Conservation (phyloP, 2,888 invertebrate species). For the Blera fallax region DNA sequence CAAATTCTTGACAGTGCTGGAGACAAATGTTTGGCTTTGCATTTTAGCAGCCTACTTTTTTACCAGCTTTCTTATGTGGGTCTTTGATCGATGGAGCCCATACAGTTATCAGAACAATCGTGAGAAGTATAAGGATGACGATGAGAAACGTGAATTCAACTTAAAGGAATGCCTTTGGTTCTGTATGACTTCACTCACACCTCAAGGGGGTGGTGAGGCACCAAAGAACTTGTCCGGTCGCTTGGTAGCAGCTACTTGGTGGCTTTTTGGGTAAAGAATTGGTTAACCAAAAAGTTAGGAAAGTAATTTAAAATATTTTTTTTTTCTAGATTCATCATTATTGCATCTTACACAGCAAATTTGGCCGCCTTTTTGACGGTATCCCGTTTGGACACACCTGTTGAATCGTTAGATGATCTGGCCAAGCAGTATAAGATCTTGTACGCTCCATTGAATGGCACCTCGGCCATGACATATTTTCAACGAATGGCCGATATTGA, state of each 20-base stretch:
- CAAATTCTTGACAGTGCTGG: constrained; percentile 97
- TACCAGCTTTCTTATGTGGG: constrained; percentile 96
- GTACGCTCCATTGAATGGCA: constrained; percentile 95
- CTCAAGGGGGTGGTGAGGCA: constrained; percentile 96
- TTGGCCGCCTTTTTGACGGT: constrained; percentile 98
- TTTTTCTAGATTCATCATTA: constrained; percentile 93
- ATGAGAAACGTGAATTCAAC: constrained; percentile 96
- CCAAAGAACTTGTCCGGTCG: constrained; percentile 98
- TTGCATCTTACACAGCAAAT: constrained; percentile 99
- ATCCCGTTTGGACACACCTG: constrained; percentile 94
- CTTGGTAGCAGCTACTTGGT: constrained; percentile 98
- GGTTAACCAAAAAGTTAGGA: not conserved
- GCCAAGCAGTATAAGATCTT: constrained; percentile 98
- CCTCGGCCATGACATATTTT: constrained; percentile 96
- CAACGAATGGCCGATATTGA: constrained; percentile 98
- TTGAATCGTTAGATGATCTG: constrained; percentile 96
- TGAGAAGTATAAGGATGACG: constrained; percentile 95
- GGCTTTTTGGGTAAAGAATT: constrained; percentile 92
- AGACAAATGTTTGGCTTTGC: constrained; percentile 98
- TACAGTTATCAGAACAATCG: constrained; percentile 98
- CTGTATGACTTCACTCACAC: constrained; percentile 98
- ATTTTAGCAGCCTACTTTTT: constrained; percentile 97
- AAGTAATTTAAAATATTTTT: too few relatives aligned
- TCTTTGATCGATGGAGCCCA: constrained; percentile 98
- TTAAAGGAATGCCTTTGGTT: constrained; percentile 99